A percentile compares a stretch with the other conserved stretches of the same genome.
Conservation (phyloP, 2,113 vertebrate genomes). For the Labeo catla region DNA sequence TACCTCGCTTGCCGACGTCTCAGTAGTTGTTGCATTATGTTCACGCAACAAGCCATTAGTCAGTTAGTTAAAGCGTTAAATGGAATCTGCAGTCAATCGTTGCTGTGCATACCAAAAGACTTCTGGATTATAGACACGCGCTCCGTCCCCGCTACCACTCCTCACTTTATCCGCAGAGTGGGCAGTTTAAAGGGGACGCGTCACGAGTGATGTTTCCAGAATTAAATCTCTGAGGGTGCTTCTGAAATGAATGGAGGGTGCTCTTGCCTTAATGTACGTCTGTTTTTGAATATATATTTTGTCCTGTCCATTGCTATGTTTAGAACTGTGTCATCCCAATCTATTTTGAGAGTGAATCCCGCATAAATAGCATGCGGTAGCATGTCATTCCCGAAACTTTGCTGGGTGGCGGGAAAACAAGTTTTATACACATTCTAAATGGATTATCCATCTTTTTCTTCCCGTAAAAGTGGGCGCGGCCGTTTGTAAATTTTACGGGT, state of each 20-base stretch:
- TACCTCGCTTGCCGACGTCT: constrained; percentile 21
- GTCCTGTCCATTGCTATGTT: not conserved
- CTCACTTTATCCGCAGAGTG: constrained; percentile 79
- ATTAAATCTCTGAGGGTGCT: not conserved
- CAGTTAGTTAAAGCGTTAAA: constrained; percentile 71
- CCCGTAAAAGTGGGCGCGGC: too few species aligned
- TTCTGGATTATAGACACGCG: constrained; percentile 56
- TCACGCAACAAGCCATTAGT: constrained; percentile 51
- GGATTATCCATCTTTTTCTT: too few species aligned
- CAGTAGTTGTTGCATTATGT: constrained; percentile 40
- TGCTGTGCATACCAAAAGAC: constrained; percentile 86
- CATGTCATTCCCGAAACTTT: not conserved
- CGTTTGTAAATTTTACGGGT: too few species aligned
- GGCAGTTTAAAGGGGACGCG: constrained; percentile 78
- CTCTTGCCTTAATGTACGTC: not conserved
- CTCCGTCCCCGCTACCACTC: constrained; percentile 76
- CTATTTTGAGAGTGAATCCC: not conserved
- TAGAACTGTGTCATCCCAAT: not conserved
- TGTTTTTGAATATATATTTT: not conserved
- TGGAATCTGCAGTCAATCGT: constrained; percentile 86
- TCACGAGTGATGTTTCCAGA: not conserved
- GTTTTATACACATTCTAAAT: not conserved
- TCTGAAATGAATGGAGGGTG: not conserved
- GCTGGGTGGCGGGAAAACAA: not conserved
- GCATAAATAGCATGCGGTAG: not conserved